Evolutionary conservation across 2,888 invertebrate species (phyloP).

Genomic region (Ochropacha duplaris): DNA sequence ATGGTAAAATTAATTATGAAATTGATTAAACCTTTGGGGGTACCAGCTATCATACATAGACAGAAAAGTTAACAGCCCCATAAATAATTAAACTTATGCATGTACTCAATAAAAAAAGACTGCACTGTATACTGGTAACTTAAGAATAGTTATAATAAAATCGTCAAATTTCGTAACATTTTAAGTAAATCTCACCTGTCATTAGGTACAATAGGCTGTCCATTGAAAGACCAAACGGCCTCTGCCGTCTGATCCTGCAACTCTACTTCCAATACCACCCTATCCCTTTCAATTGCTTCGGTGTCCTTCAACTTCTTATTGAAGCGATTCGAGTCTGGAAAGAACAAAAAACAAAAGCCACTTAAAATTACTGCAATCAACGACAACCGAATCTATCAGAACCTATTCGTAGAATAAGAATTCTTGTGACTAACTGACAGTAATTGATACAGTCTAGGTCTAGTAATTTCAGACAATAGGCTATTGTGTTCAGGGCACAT

Average conservation of each 20-base stretch:
- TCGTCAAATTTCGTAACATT: background rate
- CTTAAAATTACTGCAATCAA: background rate
- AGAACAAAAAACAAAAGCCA: constrained; percentile 15
- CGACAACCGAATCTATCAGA: background rate
- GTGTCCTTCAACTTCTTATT: constrained; percentile 98
- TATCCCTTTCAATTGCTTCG: constrained; percentile 95
- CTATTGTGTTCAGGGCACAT: background rate
- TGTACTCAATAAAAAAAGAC: background rate
- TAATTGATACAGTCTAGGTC: constrained; percentile 31
- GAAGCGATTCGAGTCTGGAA: constrained; percentile 96
- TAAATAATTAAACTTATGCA: background rate
- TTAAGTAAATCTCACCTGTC: constrained; percentile 80
- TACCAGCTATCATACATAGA: background rate
- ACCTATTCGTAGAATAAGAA: background rate
- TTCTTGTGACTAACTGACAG: background rate
- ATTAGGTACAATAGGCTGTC: constrained; percentile 91
- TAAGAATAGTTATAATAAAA: background rate
- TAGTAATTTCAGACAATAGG: constrained; percentile 42
- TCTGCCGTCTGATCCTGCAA: constrained; percentile 98
- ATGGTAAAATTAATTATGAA: background rate
- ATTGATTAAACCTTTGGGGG: background rate
- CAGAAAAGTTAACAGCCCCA: background rate
- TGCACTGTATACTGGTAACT: background rate
- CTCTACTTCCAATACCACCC: constrained; percentile 95
- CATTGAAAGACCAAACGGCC: constrained; percentile 97